Conservation (phyloP, 2,113 vertebrate genomes). For the Mus musculus region GRCm39 chr1:53309501-53310000, state of each 20-base stretch:
- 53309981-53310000: too few species aligned
- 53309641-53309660: slow-evolving; percentile 68
- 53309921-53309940: slow-evolving; percentile 5
- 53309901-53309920: slow-evolving; percentile 11
- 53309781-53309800: neutral
- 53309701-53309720: slow-evolving; percentile 66
- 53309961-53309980: slow-evolving; percentile 25
- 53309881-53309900: neutral
- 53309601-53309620: slow-evolving; percentile 24
- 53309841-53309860: neutral
- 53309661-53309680: slow-evolving; percentile 67
- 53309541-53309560: slow-evolving; percentile 35
- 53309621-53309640: neutral
- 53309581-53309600: slow-evolving; percentile 37
- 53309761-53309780: slow-evolving; percentile 55
- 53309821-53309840: neutral
- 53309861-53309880: slow-evolving; percentile 11
- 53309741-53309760: slow-evolving; percentile 57
- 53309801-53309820: neutral
- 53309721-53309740: slow-evolving; percentile 52
- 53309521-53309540: neutral
- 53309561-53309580: neutral
- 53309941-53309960: neutral
- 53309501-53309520: neutral
- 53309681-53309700: slow-evolving; percentile 70